Evolutionary conservation across 2,113 vertebrate genomes (phyloP).

Genomic region (Gallinago undulata): DNA sequence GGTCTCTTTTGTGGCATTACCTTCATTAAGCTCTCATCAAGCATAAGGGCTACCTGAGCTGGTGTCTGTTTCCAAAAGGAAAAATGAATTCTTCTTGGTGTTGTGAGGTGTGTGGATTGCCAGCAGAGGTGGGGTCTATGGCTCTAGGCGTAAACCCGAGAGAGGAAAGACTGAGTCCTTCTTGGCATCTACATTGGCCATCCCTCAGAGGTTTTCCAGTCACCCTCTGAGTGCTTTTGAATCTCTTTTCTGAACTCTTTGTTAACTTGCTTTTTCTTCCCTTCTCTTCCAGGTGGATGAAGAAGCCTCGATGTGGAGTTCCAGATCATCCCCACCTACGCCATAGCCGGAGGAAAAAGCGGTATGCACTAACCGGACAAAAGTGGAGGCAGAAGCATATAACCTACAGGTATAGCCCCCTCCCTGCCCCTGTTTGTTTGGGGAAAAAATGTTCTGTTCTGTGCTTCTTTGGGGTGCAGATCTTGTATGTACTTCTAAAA

Average conservation of each 20-base stretch:
- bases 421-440: not conserved
- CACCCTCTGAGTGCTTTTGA: not conserved
- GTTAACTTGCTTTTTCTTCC: not conserved
- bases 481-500: not conserved
- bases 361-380: slow-evolving; percentile 96
- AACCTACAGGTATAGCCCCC: slow-evolving; percentile 88
- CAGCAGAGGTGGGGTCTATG: not conserved
- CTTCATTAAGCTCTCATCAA: not conserved
- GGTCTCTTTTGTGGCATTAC: not conserved
- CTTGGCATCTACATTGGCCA: not conserved
- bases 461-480: not conserved
- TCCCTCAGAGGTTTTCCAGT: not conserved
- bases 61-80: not conserved
- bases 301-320: slow-evolving; percentile 93
- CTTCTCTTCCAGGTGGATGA: slow-evolving; percentile 88
- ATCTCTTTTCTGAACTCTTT: not conserved
- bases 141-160: not conserved
- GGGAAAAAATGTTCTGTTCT: not conserved
- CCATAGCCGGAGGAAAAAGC: slow-evolving; percentile 88
- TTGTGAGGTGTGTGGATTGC: not conserved
- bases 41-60: not conserved
- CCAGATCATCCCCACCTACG: slow-evolving; percentile 90
- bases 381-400: slow-evolving; percentile 97
- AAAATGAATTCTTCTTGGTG: not conserved
- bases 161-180: not conserved